These are phyloP conservation scores for Eupleurogrammus muticus DNA, from an alignment of 2,797 vertebrate species.

Conservation along the genomic window DNA sequence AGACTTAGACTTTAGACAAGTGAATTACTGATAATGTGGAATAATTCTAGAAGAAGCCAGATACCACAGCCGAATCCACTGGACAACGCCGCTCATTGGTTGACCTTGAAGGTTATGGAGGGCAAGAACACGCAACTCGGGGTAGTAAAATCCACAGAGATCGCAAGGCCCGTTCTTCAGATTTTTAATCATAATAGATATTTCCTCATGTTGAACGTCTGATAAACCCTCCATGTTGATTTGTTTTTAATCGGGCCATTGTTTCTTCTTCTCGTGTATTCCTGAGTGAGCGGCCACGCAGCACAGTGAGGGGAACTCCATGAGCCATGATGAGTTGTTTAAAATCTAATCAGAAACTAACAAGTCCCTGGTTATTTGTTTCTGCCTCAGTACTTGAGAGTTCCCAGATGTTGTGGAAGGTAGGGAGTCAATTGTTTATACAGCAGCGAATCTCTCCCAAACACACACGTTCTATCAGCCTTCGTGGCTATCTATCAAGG, in stretches of 20 bases:
- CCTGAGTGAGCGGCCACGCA: constrained; percentile 64
- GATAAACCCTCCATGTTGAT: constrained; percentile 47
- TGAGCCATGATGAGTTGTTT: constrained; percentile 86
- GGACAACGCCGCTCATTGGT: too few species aligned
- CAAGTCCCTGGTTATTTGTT: constrained; percentile 89
- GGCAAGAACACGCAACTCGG: constrained; percentile 87
- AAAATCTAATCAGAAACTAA: constrained; percentile 89
- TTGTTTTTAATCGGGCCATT: constrained; percentile 52
- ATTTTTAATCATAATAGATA: constrained; percentile 29
- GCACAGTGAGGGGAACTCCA: constrained; percentile 75
- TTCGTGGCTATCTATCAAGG: constrained; percentile 85
- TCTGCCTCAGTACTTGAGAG: constrained; percentile 85
- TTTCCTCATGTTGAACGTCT: constrained; percentile 21
- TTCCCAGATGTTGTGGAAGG: constrained; percentile 89
- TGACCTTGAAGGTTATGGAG: constrained; percentile 92
- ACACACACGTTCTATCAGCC: constrained; percentile 87
- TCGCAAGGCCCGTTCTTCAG: constrained; percentile 41
- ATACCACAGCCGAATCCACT: constrained; percentile 88
- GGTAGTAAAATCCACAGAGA: constrained; percentile 89
- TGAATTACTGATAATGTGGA: constrained; percentile 92
- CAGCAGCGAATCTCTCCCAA: constrained; percentile 87
- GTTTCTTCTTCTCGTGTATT: constrained; percentile 61
- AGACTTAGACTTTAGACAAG: constrained; percentile 90
- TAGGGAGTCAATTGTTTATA: constrained; percentile 90
- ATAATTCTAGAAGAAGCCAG: constrained; percentile 90